phyloP scores from a whole-genome alignment of 2,113 vertebrate species.

The Poeciliopsis prolifica region DNA sequence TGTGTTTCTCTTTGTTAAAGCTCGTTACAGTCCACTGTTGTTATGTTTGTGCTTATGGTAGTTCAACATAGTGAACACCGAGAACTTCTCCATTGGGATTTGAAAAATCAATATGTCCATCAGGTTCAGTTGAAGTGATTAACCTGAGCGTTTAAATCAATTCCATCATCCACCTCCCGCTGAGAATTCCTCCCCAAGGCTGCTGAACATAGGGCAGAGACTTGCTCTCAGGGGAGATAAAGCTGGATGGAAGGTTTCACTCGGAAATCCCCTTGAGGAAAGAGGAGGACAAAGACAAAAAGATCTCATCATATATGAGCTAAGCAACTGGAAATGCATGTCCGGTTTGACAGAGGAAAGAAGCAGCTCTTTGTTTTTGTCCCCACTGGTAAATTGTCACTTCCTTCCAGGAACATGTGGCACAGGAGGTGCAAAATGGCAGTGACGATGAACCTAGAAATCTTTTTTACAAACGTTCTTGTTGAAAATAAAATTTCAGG shows the following conservation, averaged over 20 bases:
- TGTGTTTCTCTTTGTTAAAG: no score
- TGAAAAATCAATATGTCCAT: slow-evolving; percentile 64
- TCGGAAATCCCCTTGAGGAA: slow-evolving; percentile 64
- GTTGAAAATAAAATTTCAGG: neutral
- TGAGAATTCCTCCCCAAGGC: slow-evolving; percentile 34
- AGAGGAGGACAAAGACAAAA: slow-evolving; percentile 42
- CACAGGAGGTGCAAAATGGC: slow-evolving; percentile 24
- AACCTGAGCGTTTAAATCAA: slow-evolving; percentile 72
- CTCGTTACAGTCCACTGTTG: no score
- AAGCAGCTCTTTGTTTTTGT: slow-evolving; percentile 77
- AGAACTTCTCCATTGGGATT: slow-evolving; percentile 41
- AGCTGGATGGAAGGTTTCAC: slow-evolving; percentile 55
- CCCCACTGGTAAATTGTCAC: slow-evolving; percentile 61
- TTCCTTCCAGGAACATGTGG: slow-evolving; percentile 63
- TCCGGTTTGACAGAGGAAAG: slow-evolving; percentile 75
- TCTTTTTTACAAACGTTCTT: slow-evolving; percentile 46
- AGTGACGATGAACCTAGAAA: slow-evolving; percentile 37
- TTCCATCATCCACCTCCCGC: slow-evolving; percentile 66
- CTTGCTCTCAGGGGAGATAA: slow-evolving; percentile 56
- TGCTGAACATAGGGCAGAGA: slow-evolving; percentile 37
- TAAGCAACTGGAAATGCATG: slow-evolving; percentile 74
- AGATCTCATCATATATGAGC: slow-evolving; percentile 75
- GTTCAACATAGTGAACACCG: no score
- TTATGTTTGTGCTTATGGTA: no score
- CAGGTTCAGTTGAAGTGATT: slow-evolving; percentile 69